These are phyloP conservation scores for Drosophila mojavensis DNA, from an alignment of 1,140 invertebrate genomes.

Conservation along the genomic window DNA sequence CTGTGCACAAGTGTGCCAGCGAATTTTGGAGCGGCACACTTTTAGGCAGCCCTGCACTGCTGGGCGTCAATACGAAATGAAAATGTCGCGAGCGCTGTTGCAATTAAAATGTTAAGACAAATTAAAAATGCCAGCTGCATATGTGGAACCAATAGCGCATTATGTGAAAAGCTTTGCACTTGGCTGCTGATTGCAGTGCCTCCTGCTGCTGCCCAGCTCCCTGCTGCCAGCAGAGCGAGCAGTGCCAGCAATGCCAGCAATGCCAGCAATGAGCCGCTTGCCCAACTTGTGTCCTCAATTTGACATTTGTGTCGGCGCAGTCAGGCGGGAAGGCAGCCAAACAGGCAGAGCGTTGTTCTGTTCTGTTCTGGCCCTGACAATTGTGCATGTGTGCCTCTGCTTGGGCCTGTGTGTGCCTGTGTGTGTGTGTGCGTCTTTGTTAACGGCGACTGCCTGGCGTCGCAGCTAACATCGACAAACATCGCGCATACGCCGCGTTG, in stretches of 20 bases:
- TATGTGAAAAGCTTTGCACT: conserved; percentile 69
- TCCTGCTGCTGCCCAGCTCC: not conserved
- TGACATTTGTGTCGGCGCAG: conserved; percentile 69
- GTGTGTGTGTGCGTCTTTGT: conserved; percentile 29
- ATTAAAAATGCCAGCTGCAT: conserved; percentile 64
- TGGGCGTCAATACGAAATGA: conserved; percentile 72
- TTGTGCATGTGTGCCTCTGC: conserved; percentile 9
- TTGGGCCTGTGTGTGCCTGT: not conserved
- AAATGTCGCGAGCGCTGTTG: conserved; percentile 49
- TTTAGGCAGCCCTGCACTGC: conserved; percentile 67
- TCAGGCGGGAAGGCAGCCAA: conserved; percentile 29
- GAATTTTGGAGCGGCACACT: conserved; percentile 35
- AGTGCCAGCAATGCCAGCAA: not conserved
- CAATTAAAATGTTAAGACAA: conserved; percentile 78
- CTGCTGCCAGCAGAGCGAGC: not conserved
- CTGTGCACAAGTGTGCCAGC: conserved; percentile 40
- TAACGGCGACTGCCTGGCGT: conserved; percentile 37
- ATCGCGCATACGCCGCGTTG: conserved; percentile 39
- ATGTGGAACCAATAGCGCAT: conserved; percentile 49
- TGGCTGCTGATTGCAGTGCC: conserved; percentile 72
- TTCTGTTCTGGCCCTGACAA: conserved; percentile 51
- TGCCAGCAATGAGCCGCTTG: conserved; percentile 3
- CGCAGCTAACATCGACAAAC: conserved; percentile 37
- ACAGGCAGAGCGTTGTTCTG: conserved; percentile 50
- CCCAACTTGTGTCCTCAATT: conserved; percentile 67